Conservation (phyloP, 2,888 invertebrate genomes). For the Sesamia inferens region DNA sequence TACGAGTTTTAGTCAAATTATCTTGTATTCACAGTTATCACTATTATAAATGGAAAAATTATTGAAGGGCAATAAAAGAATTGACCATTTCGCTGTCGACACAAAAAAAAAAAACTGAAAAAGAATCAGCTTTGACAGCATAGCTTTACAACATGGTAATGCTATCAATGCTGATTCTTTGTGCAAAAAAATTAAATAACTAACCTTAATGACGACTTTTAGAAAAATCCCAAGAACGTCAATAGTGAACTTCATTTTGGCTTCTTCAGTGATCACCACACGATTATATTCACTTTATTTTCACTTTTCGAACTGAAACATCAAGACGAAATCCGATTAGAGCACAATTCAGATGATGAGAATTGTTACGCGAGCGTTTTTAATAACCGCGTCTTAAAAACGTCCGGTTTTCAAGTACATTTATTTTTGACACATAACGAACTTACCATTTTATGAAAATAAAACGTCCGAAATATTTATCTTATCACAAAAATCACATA, state of each 20-base stretch:
- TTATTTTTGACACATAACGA: slow-evolving; percentile 34
- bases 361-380: slow-evolving; percentile 64
- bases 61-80: background rate
- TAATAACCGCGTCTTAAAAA: slow-evolving; percentile 30
- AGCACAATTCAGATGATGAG: slow-evolving; percentile 51
- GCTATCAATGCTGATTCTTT: background rate
- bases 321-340: slow-evolving; percentile 69
- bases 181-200: slow-evolving; percentile 61
- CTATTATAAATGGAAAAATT: slow-evolving; percentile 1
- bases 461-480: slow-evolving; percentile 43
- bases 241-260: slow-evolving; percentile 88
- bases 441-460: slow-evolving; percentile 69
- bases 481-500: slow-evolving; percentile 51
- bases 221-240: slow-evolving; percentile 88
- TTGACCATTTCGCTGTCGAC: background rate
- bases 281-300: slow-evolving; percentile 74
- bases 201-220: slow-evolving; percentile 88
- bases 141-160: background rate
- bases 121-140: background rate
- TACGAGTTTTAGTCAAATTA: background rate
- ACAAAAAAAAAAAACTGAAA: background rate
- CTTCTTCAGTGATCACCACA: slow-evolving; percentile 65
- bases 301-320: slow-evolving; percentile 84
- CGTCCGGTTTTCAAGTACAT: slow-evolving; percentile 51
- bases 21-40: background rate